Base-by-base conservation (phyloP, 2,797 vertebrate species). In the Diplodus puntazzo region DNA sequence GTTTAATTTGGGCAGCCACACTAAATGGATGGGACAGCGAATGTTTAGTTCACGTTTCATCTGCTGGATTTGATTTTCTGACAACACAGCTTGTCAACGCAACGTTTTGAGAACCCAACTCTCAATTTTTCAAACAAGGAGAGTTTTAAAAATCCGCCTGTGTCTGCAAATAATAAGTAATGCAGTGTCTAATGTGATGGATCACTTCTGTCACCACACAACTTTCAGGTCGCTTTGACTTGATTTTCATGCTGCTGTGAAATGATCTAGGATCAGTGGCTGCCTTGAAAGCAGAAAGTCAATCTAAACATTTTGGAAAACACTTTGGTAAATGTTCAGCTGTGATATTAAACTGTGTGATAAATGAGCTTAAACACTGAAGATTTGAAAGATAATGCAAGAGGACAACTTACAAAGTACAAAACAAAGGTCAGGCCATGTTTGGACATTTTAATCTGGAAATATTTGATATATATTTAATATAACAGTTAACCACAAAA, bases 131-230 rank as follows among this genome's bases (percentile, higher is more conserved):
- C 58, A 25, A 48, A 64, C 54, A 46, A 27, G 8, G 10, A 27
- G 42, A 27, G 13, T 45, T 75, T 67, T 71, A 13, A 60, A 39
- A 30, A 66, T 62, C 43, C 39, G 0, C 48, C 21, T 55, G 13
- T 52, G 50, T 20, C n/a, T 43, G 45, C 20, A 57, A 57, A 72
- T 21, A 39, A n/a, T 42, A 69, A 67, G 59, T 50, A 74, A 78
- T 75, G 67, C 30, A 48, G 0, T 43, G 46, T 53, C 69, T 68
- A 52, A 27, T 54, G 48, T 68, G 60, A 79, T 75, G 65, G 45
- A 79, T 76, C 25, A 49, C 59, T 43, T 64, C 58, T 59, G 48
- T 66, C 49, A 54, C 12, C 48, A 39, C 1, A 0, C 20, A 63
- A 66, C 55, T 52, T 42, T 52, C 34, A 43, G 34, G 18, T 64